phyloP scores from a whole-genome alignment of 2,113 vertebrate genomes.

The Sander lucioperca region DNA sequence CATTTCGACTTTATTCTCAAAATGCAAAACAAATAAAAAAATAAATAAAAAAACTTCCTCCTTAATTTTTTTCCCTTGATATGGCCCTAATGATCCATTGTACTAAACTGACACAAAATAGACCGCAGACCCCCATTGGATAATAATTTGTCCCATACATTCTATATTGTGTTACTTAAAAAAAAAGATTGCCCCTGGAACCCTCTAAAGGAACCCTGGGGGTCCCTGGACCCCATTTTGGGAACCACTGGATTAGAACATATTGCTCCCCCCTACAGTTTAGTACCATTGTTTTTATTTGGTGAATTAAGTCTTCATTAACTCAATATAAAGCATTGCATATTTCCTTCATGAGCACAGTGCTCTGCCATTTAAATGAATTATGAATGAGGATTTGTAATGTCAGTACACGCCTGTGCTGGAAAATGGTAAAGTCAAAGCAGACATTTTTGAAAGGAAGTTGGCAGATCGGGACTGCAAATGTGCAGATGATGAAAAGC shows the following conservation, averaged over 20 bases:
- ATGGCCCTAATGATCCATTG: too few species aligned
- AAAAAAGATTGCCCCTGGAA: too few species aligned
- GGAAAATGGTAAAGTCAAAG: conserved; percentile 54
- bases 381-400: conserved; percentile 13
- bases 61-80: too few species aligned
- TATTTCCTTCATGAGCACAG: not conserved
- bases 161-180: too few species aligned
- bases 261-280: not conserved
- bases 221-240: too few species aligned
- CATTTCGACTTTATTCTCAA: too few species aligned
- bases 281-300: not conserved
- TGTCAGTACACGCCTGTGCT: conserved; percentile 30
- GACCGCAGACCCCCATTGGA: too few species aligned
- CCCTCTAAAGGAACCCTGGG: too few species aligned
- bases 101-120: too few species aligned
- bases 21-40: too few species aligned
- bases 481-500: conserved; percentile 69
- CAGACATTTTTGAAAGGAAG: conserved; percentile 69
- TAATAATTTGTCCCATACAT: too few species aligned
- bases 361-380: not conserved
- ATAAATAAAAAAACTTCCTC: too few species aligned
- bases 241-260: not conserved
- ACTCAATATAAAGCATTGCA: not conserved
- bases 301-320: not conserved
- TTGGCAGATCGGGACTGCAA: conserved; percentile 56